A percentile compares a stretch with the other conserved stretches of the same genome.
phyloP scores from a whole-genome alignment of 2,888 invertebrate species.

The Drosophila crucigera region DNA sequence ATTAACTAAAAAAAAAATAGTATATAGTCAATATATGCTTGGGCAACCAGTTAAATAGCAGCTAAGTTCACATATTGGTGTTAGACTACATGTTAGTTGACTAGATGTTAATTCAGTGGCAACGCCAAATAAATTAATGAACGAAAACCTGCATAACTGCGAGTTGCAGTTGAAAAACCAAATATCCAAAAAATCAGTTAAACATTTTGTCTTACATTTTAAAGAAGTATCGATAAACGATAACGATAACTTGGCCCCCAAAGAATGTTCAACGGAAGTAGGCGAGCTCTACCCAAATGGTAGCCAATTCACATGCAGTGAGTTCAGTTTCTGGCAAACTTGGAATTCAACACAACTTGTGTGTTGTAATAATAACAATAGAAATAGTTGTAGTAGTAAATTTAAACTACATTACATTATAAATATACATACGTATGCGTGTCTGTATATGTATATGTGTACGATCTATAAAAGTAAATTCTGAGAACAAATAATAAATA shows the following conservation, averaged over 20 bases:
- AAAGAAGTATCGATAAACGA: neutral
- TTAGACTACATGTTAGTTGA: conserved; percentile 24
- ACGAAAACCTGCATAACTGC: neutral
- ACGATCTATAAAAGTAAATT: neutral
- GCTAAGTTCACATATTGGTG: conserved; percentile 5
- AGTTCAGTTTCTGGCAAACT: conserved; percentile 1
- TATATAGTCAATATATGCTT: neutral
- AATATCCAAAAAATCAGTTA: neutral
- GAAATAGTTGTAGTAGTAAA: conserved; percentile 4
- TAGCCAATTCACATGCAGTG: neutral
- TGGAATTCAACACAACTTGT: neutral
- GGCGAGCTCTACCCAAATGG: neutral
- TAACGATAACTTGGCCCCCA: conserved; percentile 5
- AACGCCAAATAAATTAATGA: neutral
- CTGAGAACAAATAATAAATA: neutral
- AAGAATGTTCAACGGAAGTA: conserved; percentile 13
- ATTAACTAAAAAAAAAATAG: neutral
- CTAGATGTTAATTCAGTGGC: conserved; percentile 15
- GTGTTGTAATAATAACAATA: neutral
- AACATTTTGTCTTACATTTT: neutral
- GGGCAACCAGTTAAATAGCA: conserved; percentile 12
- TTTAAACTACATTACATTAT: conserved; percentile 7
- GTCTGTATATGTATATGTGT: neutral
- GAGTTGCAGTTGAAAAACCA: neutral
- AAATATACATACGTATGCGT: conserved; percentile 1